Conservation (phyloP, 2,113 vertebrate species). For the Zingel zingel region DNA sequence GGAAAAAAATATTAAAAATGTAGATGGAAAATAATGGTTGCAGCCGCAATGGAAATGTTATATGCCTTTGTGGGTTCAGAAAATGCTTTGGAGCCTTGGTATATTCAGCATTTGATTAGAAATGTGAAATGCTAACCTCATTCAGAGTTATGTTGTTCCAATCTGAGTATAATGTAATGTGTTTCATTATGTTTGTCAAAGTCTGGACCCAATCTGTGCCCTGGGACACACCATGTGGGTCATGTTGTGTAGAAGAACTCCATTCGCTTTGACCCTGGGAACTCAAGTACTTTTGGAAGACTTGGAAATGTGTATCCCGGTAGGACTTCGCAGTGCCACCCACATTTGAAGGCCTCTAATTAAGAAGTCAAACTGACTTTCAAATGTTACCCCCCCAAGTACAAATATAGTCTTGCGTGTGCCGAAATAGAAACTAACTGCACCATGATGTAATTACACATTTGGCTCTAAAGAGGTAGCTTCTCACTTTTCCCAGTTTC, state of each 20-base stretch:
- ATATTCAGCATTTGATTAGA: not conserved
- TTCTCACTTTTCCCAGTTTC: conserved; percentile 38
- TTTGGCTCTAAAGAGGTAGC: conserved; percentile 43
- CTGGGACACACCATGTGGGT: conserved; percentile 14
- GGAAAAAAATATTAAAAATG: not conserved
- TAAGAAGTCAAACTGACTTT: conserved; percentile 66
- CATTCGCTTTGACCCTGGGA: conserved; percentile 54
- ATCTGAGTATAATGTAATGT: not conserved
- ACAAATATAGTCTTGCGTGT: conserved; percentile 65
- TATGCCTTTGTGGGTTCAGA: not conserved
- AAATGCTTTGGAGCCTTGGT: not conserved
- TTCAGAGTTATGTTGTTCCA: not conserved
- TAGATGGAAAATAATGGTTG: not conserved
- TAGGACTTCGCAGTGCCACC: conserved; percentile 65
- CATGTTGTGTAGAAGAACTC: conserved; percentile 3
- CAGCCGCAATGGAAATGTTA: not conserved
- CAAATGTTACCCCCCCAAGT: conserved; percentile 63
- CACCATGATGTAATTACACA: conserved; percentile 68
- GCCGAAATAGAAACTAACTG: conserved; percentile 70
- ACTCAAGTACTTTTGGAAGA: conserved; percentile 19
- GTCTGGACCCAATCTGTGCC: not conserved
- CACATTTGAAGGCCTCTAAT: conserved; percentile 74
- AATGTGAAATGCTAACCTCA: not conserved
- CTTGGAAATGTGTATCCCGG: conserved; percentile 39
- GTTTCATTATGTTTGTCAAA: not conserved